Percentiles rank a stretch among this genome's conserved stretches.
These are phyloP conservation scores for Pluvialis apricaria DNA, from an alignment of 2,113 vertebrate genomes.

Conservation along the genomic window DNA sequence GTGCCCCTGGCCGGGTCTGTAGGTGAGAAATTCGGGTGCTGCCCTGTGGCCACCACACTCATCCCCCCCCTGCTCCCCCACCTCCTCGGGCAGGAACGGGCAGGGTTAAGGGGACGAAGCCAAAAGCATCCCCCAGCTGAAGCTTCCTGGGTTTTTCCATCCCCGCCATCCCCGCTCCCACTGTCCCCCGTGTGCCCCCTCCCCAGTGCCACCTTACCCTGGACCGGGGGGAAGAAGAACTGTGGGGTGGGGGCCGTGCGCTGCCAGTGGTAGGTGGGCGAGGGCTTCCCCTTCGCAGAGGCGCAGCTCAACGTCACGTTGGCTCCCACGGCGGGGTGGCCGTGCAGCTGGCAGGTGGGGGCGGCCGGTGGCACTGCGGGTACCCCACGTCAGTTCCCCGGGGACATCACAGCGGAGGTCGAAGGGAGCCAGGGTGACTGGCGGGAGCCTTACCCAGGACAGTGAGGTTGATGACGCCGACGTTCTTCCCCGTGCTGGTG, in stretches of 20 bases:
- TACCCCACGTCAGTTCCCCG: rapidly evolving
- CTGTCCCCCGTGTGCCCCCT: too few relatives aligned
- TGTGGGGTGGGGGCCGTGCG: slow-evolving; percentile 64
- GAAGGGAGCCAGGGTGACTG: rapidly evolving
- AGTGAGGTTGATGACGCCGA: slow-evolving; percentile 70
- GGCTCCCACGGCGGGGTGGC: slow-evolving; percentile 72
- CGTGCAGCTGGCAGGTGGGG: slow-evolving; percentile 80
- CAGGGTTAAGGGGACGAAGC: background rate
- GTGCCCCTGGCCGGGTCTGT: slow-evolving; percentile 8
- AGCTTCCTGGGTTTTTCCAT: background rate
- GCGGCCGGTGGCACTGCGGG: slow-evolving; percentile 84
- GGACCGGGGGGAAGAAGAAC: slow-evolving; percentile 81
- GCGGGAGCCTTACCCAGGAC: slow-evolving; percentile 76
- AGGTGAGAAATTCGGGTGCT: background rate
- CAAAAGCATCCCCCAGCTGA: background rate
- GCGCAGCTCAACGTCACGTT: slow-evolving; percentile 87
- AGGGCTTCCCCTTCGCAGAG: slow-evolving; percentile 84
- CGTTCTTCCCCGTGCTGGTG: slow-evolving; percentile 50
- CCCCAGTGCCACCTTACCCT: slow-evolving; percentile 71
- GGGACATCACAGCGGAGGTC: rapidly evolving
- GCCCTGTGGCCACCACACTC: background rate
- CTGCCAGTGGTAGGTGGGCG: slow-evolving; percentile 84
- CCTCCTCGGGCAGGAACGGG: background rate
- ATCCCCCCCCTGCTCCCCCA: too few relatives aligned
- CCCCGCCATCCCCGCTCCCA: rapidly evolving